Base-by-base conservation (phyloP, 2,113 vertebrate species). In the Clarias batrachus region DNA sequence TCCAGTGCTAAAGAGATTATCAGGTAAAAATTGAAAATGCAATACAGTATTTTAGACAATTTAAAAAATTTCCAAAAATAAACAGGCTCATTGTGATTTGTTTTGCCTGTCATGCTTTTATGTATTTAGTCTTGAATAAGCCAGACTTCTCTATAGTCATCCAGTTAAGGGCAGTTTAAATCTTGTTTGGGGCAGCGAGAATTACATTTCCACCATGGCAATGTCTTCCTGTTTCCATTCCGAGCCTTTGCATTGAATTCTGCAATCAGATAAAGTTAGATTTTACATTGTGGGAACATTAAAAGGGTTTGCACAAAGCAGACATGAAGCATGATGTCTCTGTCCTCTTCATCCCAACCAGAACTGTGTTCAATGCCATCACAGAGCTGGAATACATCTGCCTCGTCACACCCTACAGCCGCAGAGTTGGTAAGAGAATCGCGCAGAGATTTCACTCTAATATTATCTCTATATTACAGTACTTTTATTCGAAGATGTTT, bases 301-400 rank as follows among this genome's bases (percentile, higher is more conserved):
- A 74, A 77, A 73, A 86, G 66, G 66, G 56, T 76, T 63, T 48
- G 41, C 14, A 4, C n/a, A 78, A 86, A 86, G 52, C 81, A 87
- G 86, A 59, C 21, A 19, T 52, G 56, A 82, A 78, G 30, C 33
- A 63, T 68, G 57, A 60, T 33, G 62, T 80, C 27, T 85, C 48
- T 74, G 25, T 83, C 84, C 85, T 33, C 81, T 84, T 83, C 71
- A 33, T 92, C 89, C 41, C 88, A 88, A 86, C 66, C 90, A 98
- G 98, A 91, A 94, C 92, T 0, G 95, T 95, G 77, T 99, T 98
- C 90, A 94, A 92, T 65, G 92, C 93, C 0, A 83, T 96, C 8
- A 89, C 95, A 83, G 96, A 98, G 66, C 92, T 99, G 25, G 93
- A 98, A 27, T 94, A 96, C 87, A 87, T 98, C 91, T 96, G 96